These are phyloP conservation scores for Drosophila paramelanica DNA, from an alignment of 2,888 invertebrate species.

Conservation along the genomic window DNA sequence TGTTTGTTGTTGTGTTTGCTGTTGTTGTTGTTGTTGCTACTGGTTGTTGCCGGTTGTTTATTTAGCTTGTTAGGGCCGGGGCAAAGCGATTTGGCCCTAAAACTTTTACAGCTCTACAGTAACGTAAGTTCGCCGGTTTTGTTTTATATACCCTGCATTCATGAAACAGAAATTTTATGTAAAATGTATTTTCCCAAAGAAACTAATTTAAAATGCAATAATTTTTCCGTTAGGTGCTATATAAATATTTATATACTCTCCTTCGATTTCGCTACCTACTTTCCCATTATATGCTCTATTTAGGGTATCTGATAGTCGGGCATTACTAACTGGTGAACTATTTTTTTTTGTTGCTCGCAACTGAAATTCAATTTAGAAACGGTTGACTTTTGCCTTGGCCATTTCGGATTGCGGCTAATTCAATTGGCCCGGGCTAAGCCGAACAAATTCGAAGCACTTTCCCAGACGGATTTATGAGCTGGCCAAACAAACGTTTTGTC, in stretches of 20 bases:
- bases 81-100: constrained; percentile 37
- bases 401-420: constrained; percentile 51
- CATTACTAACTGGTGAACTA: not conserved
- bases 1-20: constrained; percentile 38
- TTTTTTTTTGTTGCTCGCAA: constrained; percentile 9
- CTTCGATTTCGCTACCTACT: no score
- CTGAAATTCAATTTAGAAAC: constrained; percentile 52
- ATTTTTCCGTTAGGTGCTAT: no score
- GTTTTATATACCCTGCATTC: not conserved
- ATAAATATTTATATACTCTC: no score
- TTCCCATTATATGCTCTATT: no score
- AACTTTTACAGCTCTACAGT: constrained; percentile 61
- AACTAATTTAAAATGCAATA: no score
- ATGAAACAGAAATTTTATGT: not conserved
- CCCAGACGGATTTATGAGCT: constrained; percentile 55
- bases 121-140: constrained; percentile 52
- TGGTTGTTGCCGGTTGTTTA: constrained; percentile 50
- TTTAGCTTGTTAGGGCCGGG: constrained; percentile 54
- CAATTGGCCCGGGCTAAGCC: constrained; percentile 61
- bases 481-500: constrained; percentile 28
- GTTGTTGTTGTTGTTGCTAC: not conserved
- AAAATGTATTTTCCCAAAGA: no score
- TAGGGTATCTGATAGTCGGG: not conserved
- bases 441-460: constrained; percentile 41
- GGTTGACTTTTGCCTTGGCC: constrained; percentile 46